Conservation (phyloP, 2,113 vertebrate species). For the Mohoua ochrocephala region DNA sequence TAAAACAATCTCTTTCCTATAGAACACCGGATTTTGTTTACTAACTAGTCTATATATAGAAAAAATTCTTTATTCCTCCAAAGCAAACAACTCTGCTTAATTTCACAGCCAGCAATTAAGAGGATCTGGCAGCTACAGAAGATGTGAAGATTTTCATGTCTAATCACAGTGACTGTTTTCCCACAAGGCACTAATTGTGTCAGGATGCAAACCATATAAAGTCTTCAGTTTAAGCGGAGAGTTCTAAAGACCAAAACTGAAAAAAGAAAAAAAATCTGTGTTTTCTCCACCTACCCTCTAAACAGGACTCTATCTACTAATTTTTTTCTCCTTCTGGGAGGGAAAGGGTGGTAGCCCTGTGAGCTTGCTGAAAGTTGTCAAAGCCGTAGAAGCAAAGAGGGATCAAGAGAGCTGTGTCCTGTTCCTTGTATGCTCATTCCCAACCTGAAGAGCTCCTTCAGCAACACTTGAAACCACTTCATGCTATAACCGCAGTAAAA, state of each 20-base stretch:
- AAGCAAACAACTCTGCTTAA: constrained; percentile 7
- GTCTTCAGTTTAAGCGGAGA: not conserved
- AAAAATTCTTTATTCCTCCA: not conserved
- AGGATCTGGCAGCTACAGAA: not conserved
- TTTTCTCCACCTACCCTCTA: not conserved
- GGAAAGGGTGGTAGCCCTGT: not conserved
- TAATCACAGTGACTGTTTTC: constrained; percentile 40
- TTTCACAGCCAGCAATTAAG: constrained; percentile 4
- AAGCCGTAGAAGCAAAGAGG: not conserved
- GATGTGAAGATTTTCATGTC: not conserved
- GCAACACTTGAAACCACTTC: constrained; percentile 31
- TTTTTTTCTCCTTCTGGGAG: not conserved
- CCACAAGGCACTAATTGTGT: constrained; percentile 8
- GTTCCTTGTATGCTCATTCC: not conserved
- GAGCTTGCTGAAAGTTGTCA: not conserved
- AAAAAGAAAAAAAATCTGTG: not conserved
- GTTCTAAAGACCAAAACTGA: not conserved
- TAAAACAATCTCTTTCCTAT: not conserved
- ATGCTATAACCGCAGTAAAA: not conserved
- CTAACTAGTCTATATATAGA: not conserved
- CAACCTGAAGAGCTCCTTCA: not conserved
- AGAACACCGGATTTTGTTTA: not conserved
- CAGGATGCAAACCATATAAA: not conserved
- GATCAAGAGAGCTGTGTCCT: not conserved
- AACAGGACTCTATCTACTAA: not conserved